A percentile compares a stretch with the other conserved stretches of the same genome.
phyloP scores from a whole-genome alignment of 2,113 vertebrate genomes.

The Bambusicola thoracicus region DNA sequence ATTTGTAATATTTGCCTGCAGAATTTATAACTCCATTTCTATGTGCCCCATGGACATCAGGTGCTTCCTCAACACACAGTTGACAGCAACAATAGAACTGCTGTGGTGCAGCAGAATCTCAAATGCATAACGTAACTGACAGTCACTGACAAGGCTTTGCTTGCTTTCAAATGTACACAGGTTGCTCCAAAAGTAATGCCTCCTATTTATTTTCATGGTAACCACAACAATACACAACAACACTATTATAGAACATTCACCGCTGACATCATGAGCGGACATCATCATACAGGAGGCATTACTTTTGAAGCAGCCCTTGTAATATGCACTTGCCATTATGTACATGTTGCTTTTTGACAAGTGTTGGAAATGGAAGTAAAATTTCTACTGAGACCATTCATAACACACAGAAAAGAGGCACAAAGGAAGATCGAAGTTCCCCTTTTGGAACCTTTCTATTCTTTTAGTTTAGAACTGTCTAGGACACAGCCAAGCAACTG shows the following conservation, averaged over 20 bases:
- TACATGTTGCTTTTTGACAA: background rate
- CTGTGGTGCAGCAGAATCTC: background rate
- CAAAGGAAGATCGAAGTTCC: background rate
- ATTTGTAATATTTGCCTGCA: background rate
- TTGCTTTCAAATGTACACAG: background rate
- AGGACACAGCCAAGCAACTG: background rate
- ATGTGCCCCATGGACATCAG: background rate
- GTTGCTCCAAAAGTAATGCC: no score
- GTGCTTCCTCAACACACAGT: background rate
- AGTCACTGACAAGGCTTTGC: background rate
- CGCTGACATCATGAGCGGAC: no score
- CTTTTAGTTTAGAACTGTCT: background rate
- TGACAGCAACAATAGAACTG: background rate
- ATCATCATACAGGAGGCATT: no score
- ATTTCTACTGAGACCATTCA: background rate
- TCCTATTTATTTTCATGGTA: no score
- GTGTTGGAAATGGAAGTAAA: background rate
- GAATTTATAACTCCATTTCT: background rate
- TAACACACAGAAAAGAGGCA: background rate
- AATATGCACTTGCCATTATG: no score
- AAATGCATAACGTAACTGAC: background rate
- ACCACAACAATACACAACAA: no score
- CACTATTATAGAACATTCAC: no score
- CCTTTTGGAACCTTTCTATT: background rate
- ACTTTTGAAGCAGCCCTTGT: no score